Percentiles rank a stretch among this genome's conserved stretches.
These are phyloP conservation scores for Festucalex cinctus DNA, from an alignment of 2,113 vertebrate genomes.

Conservation along the genomic window DNA sequence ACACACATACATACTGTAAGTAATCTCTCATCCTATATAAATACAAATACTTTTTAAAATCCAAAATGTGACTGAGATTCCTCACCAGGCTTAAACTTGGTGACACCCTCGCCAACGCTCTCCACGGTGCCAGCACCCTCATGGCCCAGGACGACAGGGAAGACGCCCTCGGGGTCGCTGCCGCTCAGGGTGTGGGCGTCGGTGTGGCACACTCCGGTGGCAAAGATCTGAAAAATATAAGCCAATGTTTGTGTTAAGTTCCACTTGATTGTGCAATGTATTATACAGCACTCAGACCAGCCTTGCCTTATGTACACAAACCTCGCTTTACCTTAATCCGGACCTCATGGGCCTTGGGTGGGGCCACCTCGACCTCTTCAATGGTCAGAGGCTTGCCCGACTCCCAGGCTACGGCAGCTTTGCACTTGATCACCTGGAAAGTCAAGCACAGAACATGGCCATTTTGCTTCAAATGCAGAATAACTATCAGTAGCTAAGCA, in stretches of 20 bases:
- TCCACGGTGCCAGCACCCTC: slow-evolving; percentile 84
- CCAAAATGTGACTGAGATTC: not conserved
- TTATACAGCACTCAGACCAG: not conserved
- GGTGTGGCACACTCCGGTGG: slow-evolving; percentile 84
- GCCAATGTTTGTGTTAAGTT: not conserved
- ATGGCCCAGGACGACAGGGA: slow-evolving; percentile 84
- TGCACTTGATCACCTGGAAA: slow-evolving; percentile 79
- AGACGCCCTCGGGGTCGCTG: slow-evolving; percentile 69
- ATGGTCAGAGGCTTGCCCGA: slow-evolving; percentile 72
- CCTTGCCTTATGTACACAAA: no score
- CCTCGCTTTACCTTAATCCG: slow-evolving; percentile 72
- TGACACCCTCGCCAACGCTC: slow-evolving; percentile 89
- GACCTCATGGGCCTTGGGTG: slow-evolving; percentile 77
- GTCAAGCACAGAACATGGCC: not conserved
- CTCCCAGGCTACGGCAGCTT: slow-evolving; percentile 79
- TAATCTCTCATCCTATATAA: not conserved
- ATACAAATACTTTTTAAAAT: not conserved
- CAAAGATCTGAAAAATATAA: slow-evolving; percentile 58
- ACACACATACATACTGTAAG: slow-evolving; percentile 3
- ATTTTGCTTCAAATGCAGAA: not conserved
- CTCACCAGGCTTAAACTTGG: slow-evolving; percentile 85
- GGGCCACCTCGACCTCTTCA: slow-evolving; percentile 79
- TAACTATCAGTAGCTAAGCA: not conserved
- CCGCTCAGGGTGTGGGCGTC: slow-evolving; percentile 79
- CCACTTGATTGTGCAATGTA: not conserved